phyloP scores from a whole-genome alignment of 2,113 vertebrate genomes.

The Lucifuga dentata region DNA sequence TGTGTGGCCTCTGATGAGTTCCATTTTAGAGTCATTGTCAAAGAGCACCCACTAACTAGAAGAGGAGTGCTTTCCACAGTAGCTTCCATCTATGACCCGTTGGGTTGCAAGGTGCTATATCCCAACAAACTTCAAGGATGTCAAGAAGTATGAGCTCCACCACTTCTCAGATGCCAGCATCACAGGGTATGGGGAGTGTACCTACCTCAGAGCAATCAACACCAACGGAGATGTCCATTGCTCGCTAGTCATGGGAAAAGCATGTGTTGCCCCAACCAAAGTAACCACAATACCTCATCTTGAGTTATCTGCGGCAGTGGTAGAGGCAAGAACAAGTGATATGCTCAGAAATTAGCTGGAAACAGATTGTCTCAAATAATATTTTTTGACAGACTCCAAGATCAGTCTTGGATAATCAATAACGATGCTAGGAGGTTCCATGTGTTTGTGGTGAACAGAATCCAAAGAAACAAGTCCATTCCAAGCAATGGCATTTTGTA shows the following conservation, averaged over 20 bases:
- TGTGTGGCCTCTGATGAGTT: slow-evolving; percentile 8
- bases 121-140: neutral
- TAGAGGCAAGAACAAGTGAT: neutral
- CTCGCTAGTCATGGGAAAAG: too few species aligned
- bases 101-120: slow-evolving; percentile 2
- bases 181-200: neutral
- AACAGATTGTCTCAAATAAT: neutral
- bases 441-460: too few species aligned
- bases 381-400: slow-evolving; percentile 6
- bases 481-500: neutral
- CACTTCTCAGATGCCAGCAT: slow-evolving; percentile 5
- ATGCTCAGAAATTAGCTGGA: neutral
- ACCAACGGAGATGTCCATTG: too few species aligned
- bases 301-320: slow-evolving; percentile 3
- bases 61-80: slow-evolving; percentile 16
- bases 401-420: neutral
- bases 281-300: slow-evolving; percentile 13
- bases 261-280: neutral
- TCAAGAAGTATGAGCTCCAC: slow-evolving; percentile 4
- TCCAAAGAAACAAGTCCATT: neutral
- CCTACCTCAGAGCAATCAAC: too few species aligned
- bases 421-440: neutral
- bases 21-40: slow-evolving; percentile 16
- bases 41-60: slow-evolving; percentile 18
- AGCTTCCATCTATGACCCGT: slow-evolving; percentile 14